Conservation (phyloP, 2,888 invertebrate genomes). For the Drosophila neotestacea region DNA sequence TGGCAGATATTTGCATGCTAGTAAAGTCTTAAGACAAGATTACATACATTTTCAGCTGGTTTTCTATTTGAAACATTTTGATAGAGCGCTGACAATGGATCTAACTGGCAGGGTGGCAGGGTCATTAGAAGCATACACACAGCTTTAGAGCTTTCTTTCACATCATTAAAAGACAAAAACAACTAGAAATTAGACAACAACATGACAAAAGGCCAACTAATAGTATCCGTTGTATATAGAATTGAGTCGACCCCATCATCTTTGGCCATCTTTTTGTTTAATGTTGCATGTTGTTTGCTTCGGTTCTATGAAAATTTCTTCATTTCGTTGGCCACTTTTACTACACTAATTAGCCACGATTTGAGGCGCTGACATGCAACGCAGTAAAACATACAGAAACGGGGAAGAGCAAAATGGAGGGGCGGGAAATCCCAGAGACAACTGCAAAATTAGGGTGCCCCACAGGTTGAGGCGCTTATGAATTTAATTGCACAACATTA, state of each 20-base stretch:
- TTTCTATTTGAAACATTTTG: conserved; percentile 34
- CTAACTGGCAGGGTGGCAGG: conserved; percentile 31
- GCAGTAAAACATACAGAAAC: conserved; percentile 1
- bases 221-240: conserved; percentile 57
- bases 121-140: conserved; percentile 65
- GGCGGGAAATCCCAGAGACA: conserved; percentile 22
- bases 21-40: conserved; percentile 7
- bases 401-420: neutral
- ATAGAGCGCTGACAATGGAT: conserved; percentile 53
- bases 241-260: conserved; percentile 35
- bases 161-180: conserved; percentile 70
- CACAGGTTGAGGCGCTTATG: conserved; percentile 69
- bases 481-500: conserved; percentile 80
- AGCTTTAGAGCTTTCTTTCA: conserved; percentile 68
- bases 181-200: conserved; percentile 54
- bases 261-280: conserved; percentile 10
- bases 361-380: conserved; percentile 71
- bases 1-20: conserved; percentile 58
- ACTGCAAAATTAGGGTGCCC: conserved; percentile 72
- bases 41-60: conserved; percentile 19
- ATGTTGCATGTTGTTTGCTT: conserved; percentile 47
- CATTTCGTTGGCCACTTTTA: conserved; percentile 67
- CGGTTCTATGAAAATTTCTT: conserved; percentile 74
- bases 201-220: conserved; percentile 62
- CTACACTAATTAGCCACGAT: conserved; percentile 76